phyloP scores from a whole-genome alignment of 1,140 invertebrate genomes.

The Calephelis virginiensis region DNA sequence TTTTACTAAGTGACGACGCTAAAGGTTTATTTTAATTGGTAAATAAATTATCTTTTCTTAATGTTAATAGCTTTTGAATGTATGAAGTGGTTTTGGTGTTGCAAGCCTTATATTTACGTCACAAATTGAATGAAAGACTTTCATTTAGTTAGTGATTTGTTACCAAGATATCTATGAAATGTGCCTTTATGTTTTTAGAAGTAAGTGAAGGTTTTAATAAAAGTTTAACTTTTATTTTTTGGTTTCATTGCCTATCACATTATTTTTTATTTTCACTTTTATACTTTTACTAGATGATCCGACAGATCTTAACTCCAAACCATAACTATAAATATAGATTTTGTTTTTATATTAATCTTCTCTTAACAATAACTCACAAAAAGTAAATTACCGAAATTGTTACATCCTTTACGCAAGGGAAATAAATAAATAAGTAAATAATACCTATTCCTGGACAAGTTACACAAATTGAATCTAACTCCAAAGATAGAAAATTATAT shows the following conservation, averaged over 20 bases:
- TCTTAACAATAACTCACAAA: too few relatives aligned
- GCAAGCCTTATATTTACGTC: background rate
- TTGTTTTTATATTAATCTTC: too few relatives aligned
- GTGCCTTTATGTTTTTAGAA: constrained; percentile 35
- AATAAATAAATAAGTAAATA: too few relatives aligned
- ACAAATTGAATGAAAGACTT: background rate
- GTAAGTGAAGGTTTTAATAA: constrained; percentile 31
- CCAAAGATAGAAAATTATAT: too few relatives aligned
- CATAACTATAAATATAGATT: too few relatives aligned
- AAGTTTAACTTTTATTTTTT: constrained; percentile 25
- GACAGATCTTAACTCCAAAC: too few relatives aligned
- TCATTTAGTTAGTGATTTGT: constrained; percentile 28
- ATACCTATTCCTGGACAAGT: too few relatives aligned
- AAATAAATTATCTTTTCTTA: background rate
- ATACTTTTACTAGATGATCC: too few relatives aligned
- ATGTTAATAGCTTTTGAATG: background rate
- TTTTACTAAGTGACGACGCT: background rate
- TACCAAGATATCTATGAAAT: constrained; percentile 43
- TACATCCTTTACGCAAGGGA: too few relatives aligned
- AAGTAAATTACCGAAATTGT: too few relatives aligned
- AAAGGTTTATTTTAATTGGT: background rate
- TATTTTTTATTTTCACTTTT: too few relatives aligned
- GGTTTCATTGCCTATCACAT: background rate
- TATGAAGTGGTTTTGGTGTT: background rate
- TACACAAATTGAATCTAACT: too few relatives aligned